Evolutionary conservation across 1,140 invertebrate genomes (phyloP).

Genomic region (Eurytemora carolleeae): DNA sequence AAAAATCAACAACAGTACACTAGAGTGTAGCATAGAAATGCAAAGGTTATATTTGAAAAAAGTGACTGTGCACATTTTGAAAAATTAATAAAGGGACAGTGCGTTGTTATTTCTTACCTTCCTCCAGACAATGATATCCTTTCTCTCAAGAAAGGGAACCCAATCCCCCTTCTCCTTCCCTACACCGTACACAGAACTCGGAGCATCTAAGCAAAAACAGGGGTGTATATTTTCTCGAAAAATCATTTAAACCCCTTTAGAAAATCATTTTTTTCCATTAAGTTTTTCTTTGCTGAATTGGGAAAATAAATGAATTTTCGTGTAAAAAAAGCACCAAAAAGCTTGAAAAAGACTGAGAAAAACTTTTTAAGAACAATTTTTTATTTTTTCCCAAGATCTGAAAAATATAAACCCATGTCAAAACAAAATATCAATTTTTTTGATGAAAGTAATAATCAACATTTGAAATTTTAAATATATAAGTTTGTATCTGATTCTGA

Average conservation of each 20-base stretch:
- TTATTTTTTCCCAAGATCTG: neutral
- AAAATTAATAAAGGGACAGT: too few relatives aligned
- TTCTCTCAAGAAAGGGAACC: constrained; percentile 6
- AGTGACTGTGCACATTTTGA: too few relatives aligned
- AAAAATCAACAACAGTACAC: too few relatives aligned
- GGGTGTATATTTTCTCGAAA: neutral
- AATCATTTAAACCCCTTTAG: neutral
- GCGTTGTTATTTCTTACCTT: neutral
- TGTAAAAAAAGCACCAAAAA: neutral
- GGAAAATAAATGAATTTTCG: neutral
- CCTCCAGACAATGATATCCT: constrained; percentile 9
- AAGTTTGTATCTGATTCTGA: too few relatives aligned
- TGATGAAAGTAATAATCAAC: too few relatives aligned
- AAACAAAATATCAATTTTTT: too few relatives aligned
- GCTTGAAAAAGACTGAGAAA: neutral
- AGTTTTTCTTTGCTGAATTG: too few relatives aligned
- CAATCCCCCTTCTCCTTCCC: neutral
- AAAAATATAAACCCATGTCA: neutral
- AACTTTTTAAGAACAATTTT: neutral
- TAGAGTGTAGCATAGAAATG: too few relatives aligned
- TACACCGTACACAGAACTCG: neutral
- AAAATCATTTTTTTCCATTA: too few relatives aligned
- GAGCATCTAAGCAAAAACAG: neutral
- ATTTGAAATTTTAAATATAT: too few relatives aligned
- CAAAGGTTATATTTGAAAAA: too few relatives aligned